phyloP scores from a whole-genome alignment of 2,888 invertebrate genomes.

The Caenorhabditis wallacei region DNA sequence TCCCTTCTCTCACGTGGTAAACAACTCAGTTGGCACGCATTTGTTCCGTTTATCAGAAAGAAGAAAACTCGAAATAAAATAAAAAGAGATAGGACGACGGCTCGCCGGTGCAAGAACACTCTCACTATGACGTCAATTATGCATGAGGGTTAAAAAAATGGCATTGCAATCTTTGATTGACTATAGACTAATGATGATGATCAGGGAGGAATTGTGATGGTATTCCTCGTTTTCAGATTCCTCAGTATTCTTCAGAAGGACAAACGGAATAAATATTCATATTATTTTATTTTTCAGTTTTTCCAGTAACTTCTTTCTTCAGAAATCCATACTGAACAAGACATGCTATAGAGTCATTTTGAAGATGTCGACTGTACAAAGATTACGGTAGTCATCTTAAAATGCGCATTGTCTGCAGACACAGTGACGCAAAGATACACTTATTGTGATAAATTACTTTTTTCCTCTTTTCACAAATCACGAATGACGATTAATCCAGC shows the following conservation, averaged over 20 bases:
- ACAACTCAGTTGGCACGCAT: slow-evolving; percentile 40
- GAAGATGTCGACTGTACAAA: background rate
- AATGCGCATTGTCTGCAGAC: background rate
- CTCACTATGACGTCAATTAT: background rate
- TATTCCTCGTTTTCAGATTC: no score
- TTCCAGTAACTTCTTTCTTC: no score
- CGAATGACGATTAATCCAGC: slow-evolving; percentile 45
- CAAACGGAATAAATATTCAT: no score
- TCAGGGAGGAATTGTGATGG: no score
- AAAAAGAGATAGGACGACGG: background rate
- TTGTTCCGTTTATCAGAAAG: slow-evolving; percentile 51
- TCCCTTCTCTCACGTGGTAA: slow-evolving; percentile 41
- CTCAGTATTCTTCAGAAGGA: no score
- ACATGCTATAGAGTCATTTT: no score
- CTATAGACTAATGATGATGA: no score
- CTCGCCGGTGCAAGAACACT: background rate
- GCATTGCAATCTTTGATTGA: no score
- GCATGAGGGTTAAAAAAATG: background rate
- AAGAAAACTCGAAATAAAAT: slow-evolving; percentile 6
- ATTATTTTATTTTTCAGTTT: no score
- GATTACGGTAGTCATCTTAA: background rate
- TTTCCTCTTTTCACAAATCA: slow-evolving; percentile 6
- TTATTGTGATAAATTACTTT: background rate
- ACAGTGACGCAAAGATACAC: slow-evolving; percentile 7
- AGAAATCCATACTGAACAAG: no score